Base-by-base conservation (phyloP, 2,113 vertebrate species). In the Toxotes jaculatrix region DNA sequence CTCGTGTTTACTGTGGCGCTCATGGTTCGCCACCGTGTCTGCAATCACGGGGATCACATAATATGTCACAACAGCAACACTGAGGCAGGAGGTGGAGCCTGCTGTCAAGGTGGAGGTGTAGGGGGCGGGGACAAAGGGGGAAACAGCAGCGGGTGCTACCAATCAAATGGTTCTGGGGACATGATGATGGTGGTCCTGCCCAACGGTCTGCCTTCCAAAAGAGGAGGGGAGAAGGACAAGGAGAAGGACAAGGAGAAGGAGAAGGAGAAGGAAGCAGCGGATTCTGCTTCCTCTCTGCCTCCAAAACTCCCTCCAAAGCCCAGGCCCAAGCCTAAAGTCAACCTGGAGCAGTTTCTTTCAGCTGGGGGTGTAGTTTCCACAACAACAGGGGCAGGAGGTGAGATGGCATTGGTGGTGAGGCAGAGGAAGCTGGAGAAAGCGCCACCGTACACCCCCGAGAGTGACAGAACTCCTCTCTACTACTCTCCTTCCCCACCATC, bases 1-100 rank as follows among this genome's bases (percentile, higher is more conserved):
- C 95, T 98, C 67, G 96, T 98, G 87, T 98, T 97, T 91, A 97
- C 96, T 0, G 97, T 98, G 80, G 96, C 95, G 62, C 95, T 97
- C 92, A 97, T 98, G 96, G 96, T 98, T 81, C 95, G 96, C 83
- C 96, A 97, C 86, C 95, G 96, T 17, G 95, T 96, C 62, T 96
- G 96, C 77, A 95, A 95, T 14, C 90, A 93, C 1, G 80, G 78
- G 0, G 87, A 91, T 60, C 90, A 90, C 67, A 73, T 85, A 3
- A 84, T 92, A 17, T 91, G 89, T 57, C 89, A 91, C 77, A 88
- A 53, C 45, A 11, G 88, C 61, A 90, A 88, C 82, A 77, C 56
- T 0, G 92, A 93, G 66, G 91, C 87, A 23, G 92, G 90, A 36
- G 86, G 83, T 0, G 93, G 90, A 23, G 82, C 88, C 56, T 93